Conservation (phyloP, 2,797 vertebrate species). For the Cryptoprocta ferox region DNA sequence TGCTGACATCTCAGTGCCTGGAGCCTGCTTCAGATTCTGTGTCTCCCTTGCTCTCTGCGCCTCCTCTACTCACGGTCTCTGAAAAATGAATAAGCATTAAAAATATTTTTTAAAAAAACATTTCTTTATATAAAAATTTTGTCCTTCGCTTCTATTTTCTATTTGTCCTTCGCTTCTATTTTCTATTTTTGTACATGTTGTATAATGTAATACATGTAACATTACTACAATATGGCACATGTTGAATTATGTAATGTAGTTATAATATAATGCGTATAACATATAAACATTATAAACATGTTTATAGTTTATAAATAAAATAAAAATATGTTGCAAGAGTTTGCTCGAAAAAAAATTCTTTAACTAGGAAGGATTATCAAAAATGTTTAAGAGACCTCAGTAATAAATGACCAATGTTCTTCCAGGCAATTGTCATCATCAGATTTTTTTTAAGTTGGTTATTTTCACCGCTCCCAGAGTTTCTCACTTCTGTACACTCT, state of each 20-base stretch:
- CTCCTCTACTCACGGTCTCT: too few relatives aligned
- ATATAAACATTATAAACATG: background rate
- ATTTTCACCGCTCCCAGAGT: background rate
- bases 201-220: background rate
- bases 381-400: background rate
- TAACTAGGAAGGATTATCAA: background rate
- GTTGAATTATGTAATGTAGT: background rate
- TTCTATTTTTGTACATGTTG: background rate
- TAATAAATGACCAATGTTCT: background rate
- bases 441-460: background rate
- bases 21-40: too few relatives aligned
- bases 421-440: background rate
- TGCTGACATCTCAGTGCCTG: too few relatives aligned
- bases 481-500: background rate
- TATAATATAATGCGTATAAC: background rate
- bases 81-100: too few relatives aligned
- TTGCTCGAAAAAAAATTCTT: background rate
- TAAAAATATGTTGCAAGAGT: background rate
- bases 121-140: background rate
- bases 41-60: too few relatives aligned
- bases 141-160: background rate
- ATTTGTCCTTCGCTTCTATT: slow-evolving; percentile 10
- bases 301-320: slow-evolving; percentile 27
- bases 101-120: background rate
- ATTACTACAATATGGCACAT: background rate